Evolutionary conservation across 1,140 invertebrate species (phyloP), one percentile per base, ranked within the genome.

Genomic region (Dinothrombium tinctorium): DNA sequence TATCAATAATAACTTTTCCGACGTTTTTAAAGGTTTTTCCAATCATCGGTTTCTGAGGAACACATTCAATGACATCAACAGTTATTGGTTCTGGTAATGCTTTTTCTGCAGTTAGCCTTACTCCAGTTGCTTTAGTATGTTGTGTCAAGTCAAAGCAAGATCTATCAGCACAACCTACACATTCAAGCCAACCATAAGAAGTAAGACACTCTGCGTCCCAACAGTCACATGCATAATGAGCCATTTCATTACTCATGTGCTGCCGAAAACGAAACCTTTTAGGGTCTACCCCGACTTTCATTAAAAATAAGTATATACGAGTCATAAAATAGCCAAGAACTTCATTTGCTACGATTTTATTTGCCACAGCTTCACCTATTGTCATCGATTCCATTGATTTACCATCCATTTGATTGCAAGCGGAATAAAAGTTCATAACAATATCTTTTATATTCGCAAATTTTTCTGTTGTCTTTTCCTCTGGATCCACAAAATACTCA

Each of bases 171-270:
- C 90, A 96, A 4, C 94, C 94, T 14, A 99, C 92, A 67, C 92
- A 98, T 60, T 99, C 94, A 5, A 99, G 73, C 94, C 92, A 99
- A 12, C 94, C 92, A 61, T 87, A 89, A 41, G 84, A 89, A 12
- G 87, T 90, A 4, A 90, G 67, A 53, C 76, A 79, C 58, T 96
- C 89, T 4, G 87, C 89, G 67, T 98, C 90, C 90, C 90, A 98
- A 54, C 90, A 96, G 56, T 98, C 92, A 60, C 81, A 80, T n/a
- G 94, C 94, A 64, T 99, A 99, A 64, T 99, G 94, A 51, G 94
- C 94, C 90, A 99, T 99, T 65, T 99, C 94, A 63, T 98, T 98
- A 40, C 72, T 68, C 80, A 99, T 84, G 54, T 99, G 94, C 56
- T 99, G 94, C 31, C 94, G 69, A 62, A 99, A 99, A 17, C 94